Conservation (phyloP, 2,888 invertebrate species). For the Andricus curvator region DNA sequence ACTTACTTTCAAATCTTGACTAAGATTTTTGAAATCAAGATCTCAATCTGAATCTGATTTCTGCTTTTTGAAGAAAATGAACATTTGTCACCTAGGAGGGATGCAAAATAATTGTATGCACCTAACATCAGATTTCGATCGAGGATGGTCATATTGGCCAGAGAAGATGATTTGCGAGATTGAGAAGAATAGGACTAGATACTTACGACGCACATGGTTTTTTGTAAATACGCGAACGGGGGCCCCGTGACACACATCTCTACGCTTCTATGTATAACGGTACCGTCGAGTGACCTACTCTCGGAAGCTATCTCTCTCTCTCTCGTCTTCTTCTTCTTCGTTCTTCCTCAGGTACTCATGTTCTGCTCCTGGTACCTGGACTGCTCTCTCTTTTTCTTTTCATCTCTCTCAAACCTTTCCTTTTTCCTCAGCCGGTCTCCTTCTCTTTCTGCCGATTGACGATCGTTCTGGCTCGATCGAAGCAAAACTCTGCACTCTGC, state of each 20-base stretch:
- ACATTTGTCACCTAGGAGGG: too few relatives aligned
- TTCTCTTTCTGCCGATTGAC: conserved; percentile 42
- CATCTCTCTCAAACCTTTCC: conserved; percentile 43
- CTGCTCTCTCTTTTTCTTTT: conserved; percentile 53
- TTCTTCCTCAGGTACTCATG: conserved; percentile 44
- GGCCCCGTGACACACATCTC: conserved; percentile 76
- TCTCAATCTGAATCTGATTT: too few relatives aligned
- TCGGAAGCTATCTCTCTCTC: conserved; percentile 59
- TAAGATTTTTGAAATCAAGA: too few relatives aligned
- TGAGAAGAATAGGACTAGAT: conserved; percentile 5
- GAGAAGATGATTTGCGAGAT: not conserved
- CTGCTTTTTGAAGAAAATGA: too few relatives aligned
- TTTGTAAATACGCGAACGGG: conserved; percentile 58
- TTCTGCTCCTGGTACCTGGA: conserved; percentile 42
- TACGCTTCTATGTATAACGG: conserved; percentile 71
- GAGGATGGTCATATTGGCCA: not conserved
- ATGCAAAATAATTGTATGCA: too few relatives aligned
- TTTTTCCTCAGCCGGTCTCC: conserved; percentile 46
- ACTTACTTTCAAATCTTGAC: too few relatives aligned
- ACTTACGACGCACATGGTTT: conserved; percentile 44
- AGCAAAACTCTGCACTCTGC: conserved; percentile 19
- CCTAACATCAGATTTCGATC: not conserved
- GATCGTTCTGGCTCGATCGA: conserved; percentile 53
- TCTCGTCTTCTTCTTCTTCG: conserved; percentile 51
- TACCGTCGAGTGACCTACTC: conserved; percentile 75